phyloP scores from a whole-genome alignment of 2,113 vertebrate species.

The Ploceus nigricollis region DNA sequence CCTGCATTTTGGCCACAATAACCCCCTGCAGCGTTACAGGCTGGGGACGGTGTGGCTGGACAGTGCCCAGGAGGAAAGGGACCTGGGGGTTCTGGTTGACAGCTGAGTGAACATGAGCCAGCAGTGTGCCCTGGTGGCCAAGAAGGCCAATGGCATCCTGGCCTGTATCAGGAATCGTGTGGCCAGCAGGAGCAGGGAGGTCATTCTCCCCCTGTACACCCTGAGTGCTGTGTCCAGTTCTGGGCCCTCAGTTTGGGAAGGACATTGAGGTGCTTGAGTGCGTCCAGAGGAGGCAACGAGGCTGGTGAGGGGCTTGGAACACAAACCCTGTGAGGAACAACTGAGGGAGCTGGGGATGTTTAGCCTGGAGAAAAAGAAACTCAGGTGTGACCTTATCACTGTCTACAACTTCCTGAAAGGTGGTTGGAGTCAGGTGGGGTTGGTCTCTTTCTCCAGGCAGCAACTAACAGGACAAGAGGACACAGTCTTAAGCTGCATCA shows the following conservation, averaged over 20 bases:
- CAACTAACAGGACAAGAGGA: accelerated
- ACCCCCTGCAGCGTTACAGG: accelerated
- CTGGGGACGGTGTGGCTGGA: not conserved
- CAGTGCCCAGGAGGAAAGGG: not conserved
- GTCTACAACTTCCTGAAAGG: not conserved
- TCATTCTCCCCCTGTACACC: not conserved
- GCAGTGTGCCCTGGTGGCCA: not conserved
- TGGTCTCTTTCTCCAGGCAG: not conserved
- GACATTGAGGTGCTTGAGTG: accelerated
- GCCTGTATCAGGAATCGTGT: not conserved
- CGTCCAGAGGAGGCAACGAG: not conserved
- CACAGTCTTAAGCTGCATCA: accelerated
- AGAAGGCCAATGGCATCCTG: not conserved
- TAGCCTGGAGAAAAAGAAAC: not conserved
- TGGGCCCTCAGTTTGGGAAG: not conserved
- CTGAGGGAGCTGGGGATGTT: not conserved
- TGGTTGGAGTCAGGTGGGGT: accelerated
- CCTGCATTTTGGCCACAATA: not conserved
- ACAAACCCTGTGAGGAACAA: accelerated
- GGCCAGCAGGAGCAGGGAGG: not conserved
- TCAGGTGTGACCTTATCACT: not conserved
- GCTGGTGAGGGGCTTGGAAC: not conserved
- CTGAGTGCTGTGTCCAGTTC: not conserved
- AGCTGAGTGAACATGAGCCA: not conserved
- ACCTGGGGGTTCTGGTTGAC: too few species aligned